Percentiles rank a stretch among this genome's conserved stretches.
Conservation (phyloP, 2,113 vertebrate genomes). For the Anser brachyrhynchus region DNA sequence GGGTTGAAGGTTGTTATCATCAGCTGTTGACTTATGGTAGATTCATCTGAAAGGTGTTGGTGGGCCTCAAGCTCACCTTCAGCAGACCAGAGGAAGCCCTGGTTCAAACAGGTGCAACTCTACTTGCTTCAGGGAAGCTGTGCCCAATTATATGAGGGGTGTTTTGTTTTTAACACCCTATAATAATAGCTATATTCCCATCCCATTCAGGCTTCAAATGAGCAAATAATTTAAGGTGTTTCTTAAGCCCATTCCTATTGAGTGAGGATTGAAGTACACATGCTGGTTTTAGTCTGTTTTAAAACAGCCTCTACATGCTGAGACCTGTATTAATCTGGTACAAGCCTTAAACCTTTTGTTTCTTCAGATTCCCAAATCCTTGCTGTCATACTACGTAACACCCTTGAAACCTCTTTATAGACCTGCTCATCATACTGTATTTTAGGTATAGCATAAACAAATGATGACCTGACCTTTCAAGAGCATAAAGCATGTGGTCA, state of each 20-base stretch:
- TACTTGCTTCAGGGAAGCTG: conserved; percentile 31
- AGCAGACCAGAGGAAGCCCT: conserved; percentile 37
- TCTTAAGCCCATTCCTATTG: background rate
- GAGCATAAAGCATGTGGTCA: background rate
- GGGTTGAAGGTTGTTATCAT: conserved; percentile 36
- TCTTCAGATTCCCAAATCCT: background rate
- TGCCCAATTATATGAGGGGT: background rate
- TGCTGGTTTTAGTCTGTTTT: background rate
- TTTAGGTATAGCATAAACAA: background rate
- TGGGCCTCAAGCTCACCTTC: conserved; percentile 31
- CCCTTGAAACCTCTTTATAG: background rate
- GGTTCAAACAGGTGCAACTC: conserved; percentile 39
- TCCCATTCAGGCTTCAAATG: background rate
- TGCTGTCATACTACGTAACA: background rate
- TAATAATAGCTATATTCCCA: conserved; percentile 19
- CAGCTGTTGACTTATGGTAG: conserved; percentile 22
- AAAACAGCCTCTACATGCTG: background rate
- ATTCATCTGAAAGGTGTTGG: conserved; percentile 44
- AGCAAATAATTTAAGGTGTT: background rate
- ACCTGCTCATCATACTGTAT: background rate
- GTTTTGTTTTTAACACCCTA: conserved; percentile 41
- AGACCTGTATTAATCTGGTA: background rate
- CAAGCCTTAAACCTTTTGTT: background rate
- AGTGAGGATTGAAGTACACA: background rate
- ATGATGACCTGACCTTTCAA: background rate